Evolutionary conservation across 2,797 vertebrate species (phyloP), one percentile per base, ranked within the genome.

Genomic region (Chaetodon trifasciatus): DNA sequence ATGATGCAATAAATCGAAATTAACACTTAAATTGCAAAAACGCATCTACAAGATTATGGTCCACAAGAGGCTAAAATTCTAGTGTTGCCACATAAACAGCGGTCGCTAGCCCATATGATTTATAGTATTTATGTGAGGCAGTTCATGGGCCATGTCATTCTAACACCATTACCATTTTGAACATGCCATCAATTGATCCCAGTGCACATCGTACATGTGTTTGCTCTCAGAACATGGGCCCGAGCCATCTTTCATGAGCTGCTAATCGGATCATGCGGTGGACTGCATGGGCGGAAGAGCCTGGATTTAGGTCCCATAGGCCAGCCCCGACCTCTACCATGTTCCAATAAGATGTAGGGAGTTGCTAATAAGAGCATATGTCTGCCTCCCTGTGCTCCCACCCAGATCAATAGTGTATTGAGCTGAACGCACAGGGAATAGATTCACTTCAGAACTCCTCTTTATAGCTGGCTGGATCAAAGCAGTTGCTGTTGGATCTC

Each of bases 371-470:
- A 93, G 95, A 91, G 86, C 91, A 91, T 90, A 91, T 93, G 93
- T 93, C 89, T 88, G 79, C 78, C 86, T 91, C 84, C 62, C 75
- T 77, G 39, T 85, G 70, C 83, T 86, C 75, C 79, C 82, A 86
- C 83, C 88, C 83, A 81, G 93, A 96, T 97, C 95, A 88, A 96
- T 96, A 95, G 35, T 40, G 44, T 92, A 93, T 94, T 81, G 95
- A 96, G 86, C 92, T 83, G 67, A 92, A 84, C 73, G 58, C 73
- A 70, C 85, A 81, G 78, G 76, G 88, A 92, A 94, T 89, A 90
- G 90, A 91, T 90, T 85, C 87, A 85, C 78, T 82, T 89, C 91
- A 92, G 37, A 83, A 49, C 78, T 93, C 74, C 76, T 88, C 88
- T 88, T 92, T 93, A 83, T 56, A 83, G 74, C 83, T 72, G 74